Evolutionary conservation across 2,797 vertebrate species (phyloP), one percentile per base, ranked within the genome.

Genomic region (Taenioides sp.): DNA sequence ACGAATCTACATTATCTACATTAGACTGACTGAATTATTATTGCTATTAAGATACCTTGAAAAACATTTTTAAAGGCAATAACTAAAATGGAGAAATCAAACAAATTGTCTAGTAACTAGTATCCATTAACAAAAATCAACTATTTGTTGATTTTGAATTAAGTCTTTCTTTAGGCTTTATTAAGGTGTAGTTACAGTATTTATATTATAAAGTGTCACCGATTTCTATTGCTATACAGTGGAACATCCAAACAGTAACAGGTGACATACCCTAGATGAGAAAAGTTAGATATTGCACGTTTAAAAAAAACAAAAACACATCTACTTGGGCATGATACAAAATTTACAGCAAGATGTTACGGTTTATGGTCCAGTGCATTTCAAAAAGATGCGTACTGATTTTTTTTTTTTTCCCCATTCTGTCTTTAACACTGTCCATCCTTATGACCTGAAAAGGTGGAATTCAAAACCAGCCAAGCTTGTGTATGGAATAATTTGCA

Each of bases 311-410:
- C 7, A 57, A 57, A 57, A 58, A 25, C 0, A 6, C 67, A 68
- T 74, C 70, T 16, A 52, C 59, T 74, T 76, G 49, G 65, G 14
- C 16, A 25, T 6, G 20, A 70, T 62, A 47, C 34, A 72, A 60
- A 28, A 72, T 63, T 43, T 63, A 76, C 64, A 67, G 75, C 65
- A 80, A 72, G 58, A 50, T 60, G 73, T 80, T 50, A 72, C 64
- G 62, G 59, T 70, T 85, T 69, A 73, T 64, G 72, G 78, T 89
- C 84, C 78, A 87, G 86, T 84, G 83, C 81, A 76, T 70, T 78
- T 50, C 28, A 78, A 77, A 80, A 79, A 54, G 1, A 78, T 71
- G 27, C 60, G 75, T 47, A 74, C 77, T 72, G 73, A 52, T 75
- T 12, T 49, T 25, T 49, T 49, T 31, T 73, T 79, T 69, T 1